phyloP scores from a whole-genome alignment of 2,888 invertebrate genomes.

The Parnassius mnemosyne region DNA sequence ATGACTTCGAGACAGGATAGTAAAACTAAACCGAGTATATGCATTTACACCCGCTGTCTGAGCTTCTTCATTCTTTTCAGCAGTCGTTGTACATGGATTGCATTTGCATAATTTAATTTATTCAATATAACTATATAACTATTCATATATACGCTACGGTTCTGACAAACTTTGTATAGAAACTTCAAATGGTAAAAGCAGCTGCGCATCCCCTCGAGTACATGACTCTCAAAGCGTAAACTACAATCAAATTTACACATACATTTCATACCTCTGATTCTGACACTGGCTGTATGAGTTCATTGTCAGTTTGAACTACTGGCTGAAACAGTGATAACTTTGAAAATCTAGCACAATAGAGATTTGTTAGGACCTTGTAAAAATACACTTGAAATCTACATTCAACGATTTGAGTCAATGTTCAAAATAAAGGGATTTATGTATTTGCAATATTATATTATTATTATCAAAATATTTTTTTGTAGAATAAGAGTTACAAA shows the following conservation, averaged over 20 bases:
- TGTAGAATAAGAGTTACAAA: no score
- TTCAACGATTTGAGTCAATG: not conserved
- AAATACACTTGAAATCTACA: not conserved
- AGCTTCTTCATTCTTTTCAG: not conserved
- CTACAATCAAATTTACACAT: not conserved
- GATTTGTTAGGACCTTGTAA: not conserved
- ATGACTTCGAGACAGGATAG: no score
- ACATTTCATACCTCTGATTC: not conserved
- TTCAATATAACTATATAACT: no score
- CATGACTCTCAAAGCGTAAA: not conserved
- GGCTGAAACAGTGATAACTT: not conserved
- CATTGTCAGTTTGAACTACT: not conserved
- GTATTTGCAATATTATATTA: no score
- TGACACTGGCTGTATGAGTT: not conserved
- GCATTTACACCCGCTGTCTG: not conserved
- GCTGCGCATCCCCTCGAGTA: no score
- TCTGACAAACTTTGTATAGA: not conserved
- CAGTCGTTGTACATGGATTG: not conserved
- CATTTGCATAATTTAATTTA: not conserved
- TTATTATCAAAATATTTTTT: no score
- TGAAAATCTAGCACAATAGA: not conserved
- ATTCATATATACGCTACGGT: not conserved
- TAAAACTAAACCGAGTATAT: not conserved
- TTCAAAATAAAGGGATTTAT: not conserved
- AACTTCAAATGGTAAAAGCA: no score